A percentile compares a stretch with the other conserved stretches of the same genome.
Evolutionary conservation across 1,140 invertebrate species (phyloP).

Genomic region (Aphis craccivora): DNA sequence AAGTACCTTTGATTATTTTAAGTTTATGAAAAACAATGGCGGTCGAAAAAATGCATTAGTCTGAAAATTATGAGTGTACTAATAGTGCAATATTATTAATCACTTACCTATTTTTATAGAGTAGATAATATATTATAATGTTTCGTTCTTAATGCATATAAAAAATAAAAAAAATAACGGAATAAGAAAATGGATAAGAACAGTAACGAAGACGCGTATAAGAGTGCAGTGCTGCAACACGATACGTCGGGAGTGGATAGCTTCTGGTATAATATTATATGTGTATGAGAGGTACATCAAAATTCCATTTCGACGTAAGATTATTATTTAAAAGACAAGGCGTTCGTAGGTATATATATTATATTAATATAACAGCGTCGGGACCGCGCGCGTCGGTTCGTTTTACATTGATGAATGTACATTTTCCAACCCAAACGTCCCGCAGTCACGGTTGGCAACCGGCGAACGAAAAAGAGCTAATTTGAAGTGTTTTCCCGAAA

Average conservation of each 20-base stretch:
- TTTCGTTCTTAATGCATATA: background rate
- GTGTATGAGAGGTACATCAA: background rate
- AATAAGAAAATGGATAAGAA: background rate
- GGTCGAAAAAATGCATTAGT: background rate
- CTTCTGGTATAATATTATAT: background rate
- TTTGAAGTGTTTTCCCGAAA: conserved; percentile 13
- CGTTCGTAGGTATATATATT: background rate
- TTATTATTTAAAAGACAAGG: conserved; percentile 13
- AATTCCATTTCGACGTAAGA: background rate
- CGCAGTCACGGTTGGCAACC: background rate
- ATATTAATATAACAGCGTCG: background rate
- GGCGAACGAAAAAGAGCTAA: conserved; percentile 18
- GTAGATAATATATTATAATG: background rate
- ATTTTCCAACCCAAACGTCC: background rate
- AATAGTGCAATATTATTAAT: background rate
- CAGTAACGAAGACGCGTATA: too few relatives aligned
- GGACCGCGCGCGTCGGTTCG: background rate
- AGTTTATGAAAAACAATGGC: background rate
- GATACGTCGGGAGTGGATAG: background rate
- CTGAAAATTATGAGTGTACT: background rate
- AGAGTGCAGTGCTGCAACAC: background rate
- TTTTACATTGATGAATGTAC: conserved; percentile 40
- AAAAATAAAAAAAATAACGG: background rate
- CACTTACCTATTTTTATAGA: background rate
- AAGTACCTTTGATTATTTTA: background rate